These are phyloP conservation scores for Macroramphosus scolopax DNA, from an alignment of 2,797 vertebrate species.

Conservation along the genomic window DNA sequence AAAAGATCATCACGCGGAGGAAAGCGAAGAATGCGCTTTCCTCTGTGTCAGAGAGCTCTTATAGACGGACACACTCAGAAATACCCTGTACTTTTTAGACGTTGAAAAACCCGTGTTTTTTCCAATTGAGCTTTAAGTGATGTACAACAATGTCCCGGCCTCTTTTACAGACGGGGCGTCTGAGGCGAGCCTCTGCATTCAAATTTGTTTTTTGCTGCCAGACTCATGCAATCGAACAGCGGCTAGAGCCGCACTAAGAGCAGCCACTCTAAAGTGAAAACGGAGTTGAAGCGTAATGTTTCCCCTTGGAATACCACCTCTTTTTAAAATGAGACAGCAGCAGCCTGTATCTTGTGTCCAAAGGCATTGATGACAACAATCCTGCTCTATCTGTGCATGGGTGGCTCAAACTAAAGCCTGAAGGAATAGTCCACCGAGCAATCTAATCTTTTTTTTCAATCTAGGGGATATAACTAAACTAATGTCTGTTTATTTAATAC, in stretches of 20 bases:
- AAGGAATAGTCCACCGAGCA: slow-evolving; percentile 10
- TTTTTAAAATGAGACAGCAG: slow-evolving; percentile 29
- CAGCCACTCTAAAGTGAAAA: slow-evolving; percentile 41
- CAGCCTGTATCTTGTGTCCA: slow-evolving; percentile 40
- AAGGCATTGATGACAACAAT: slow-evolving; percentile 31
- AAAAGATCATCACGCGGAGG: slow-evolving; percentile 20
- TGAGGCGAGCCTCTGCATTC: slow-evolving; percentile 44
- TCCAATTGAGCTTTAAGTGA: no score
- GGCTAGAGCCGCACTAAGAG: slow-evolving; percentile 32
- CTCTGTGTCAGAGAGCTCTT: slow-evolving; percentile 6
- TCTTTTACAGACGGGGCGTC: slow-evolving; percentile 51
- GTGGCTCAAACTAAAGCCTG: slow-evolving; percentile 29
- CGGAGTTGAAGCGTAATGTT: slow-evolving; percentile 31
- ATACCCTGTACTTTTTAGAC: not conserved
- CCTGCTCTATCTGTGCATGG: slow-evolving; percentile 24
- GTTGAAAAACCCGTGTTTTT: no score
- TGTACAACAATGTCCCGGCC: slow-evolving; percentile 35
- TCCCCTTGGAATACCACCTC: slow-evolving; percentile 38
- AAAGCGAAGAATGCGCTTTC: not conserved
- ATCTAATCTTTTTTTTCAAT: no score
- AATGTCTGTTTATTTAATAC: no score
- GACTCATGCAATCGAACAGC: slow-evolving; percentile 24
- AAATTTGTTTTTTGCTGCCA: slow-evolving; percentile 36
- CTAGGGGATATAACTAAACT: no score
- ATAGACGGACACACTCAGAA: slow-evolving; percentile 8